Percentiles rank a stretch among this genome's conserved stretches.
phyloP scores from a whole-genome alignment of 2,113 vertebrate genomes.

The Dicrurus megarhynchus region DNA sequence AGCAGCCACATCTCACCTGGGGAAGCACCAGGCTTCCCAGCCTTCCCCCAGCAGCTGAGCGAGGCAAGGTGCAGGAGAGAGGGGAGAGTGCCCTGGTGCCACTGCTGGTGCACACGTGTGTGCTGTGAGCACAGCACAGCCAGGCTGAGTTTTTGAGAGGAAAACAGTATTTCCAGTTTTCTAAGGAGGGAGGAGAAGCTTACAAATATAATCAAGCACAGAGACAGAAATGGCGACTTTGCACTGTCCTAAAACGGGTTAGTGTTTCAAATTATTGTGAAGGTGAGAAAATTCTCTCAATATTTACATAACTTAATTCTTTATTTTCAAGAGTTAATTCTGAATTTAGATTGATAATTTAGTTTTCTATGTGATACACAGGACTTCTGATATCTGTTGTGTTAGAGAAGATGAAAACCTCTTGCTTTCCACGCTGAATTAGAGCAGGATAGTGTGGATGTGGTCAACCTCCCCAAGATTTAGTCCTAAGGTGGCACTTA shows the following conservation, averaged over 20 bases:
- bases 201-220: background rate
- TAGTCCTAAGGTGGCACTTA: background rate
- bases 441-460: background rate
- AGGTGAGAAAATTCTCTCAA: background rate
- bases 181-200: background rate
- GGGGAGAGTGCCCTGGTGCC: fast-evolving
- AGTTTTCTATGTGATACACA: background rate
- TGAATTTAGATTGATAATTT: background rate
- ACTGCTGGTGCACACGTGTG: fast-evolving
- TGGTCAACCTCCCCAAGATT: background rate
- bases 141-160: background rate
- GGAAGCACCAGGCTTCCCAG: fast-evolving
- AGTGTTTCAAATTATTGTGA: background rate
- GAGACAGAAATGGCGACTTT: background rate
- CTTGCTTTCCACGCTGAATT: background rate
- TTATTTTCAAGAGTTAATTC: background rate
- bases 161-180: background rate
- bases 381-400: fast-evolving
- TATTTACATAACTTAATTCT: background rate
- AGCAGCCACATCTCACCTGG: background rate
- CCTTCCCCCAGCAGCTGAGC: background rate
- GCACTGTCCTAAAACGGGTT: background rate
- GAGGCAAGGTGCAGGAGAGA: background rate
- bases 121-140: fast-evolving
- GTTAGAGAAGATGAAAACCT: background rate